These are phyloP conservation scores for Hedychridium roseum DNA, from an alignment of 2,888 invertebrate genomes.

Conservation along the genomic window DNA sequence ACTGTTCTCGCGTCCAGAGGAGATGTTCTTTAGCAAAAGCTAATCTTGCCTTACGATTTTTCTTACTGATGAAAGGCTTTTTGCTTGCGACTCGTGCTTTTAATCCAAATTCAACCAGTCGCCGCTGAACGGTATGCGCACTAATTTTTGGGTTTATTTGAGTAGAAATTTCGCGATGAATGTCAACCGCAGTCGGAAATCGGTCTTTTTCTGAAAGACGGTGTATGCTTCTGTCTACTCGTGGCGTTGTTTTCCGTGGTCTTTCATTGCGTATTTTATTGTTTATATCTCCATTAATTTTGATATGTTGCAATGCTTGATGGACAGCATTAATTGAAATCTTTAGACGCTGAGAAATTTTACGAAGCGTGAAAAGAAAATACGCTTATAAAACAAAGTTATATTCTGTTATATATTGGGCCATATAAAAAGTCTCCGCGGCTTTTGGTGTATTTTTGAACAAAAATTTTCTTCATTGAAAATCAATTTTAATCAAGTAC, in stretches of 20 bases:
- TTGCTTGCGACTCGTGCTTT: constrained; percentile 4
- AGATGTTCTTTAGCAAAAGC: constrained; percentile 13
- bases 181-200: constrained; percentile 11
- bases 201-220: constrained; percentile 8
- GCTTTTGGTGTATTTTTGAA: too few relatives aligned
- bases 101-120: constrained; percentile 4
- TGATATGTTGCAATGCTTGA: background rate
- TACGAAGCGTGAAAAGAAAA: too few relatives aligned
- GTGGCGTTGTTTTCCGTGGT: constrained; percentile 8
- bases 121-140: constrained; percentile 1
- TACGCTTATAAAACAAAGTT: too few relatives aligned
- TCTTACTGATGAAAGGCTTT: constrained; percentile 11
- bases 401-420: too few relatives aligned
- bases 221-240: constrained; percentile 12
- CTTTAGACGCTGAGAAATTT: too few relatives aligned
- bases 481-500: too few relatives aligned
- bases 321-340: background rate
- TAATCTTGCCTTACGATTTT: constrained; percentile 15
- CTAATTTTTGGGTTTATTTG: constrained; percentile 1
- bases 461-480: too few relatives aligned
- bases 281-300: too few relatives aligned
- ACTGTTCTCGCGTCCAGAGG: constrained; percentile 14
- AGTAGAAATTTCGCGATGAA: constrained; percentile 1
- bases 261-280: background rate
- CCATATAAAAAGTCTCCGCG: too few relatives aligned